These are phyloP conservation scores for Girardinichthys multiradiatus DNA, from an alignment of 2,113 vertebrate genomes.

Conservation along the genomic window DNA sequence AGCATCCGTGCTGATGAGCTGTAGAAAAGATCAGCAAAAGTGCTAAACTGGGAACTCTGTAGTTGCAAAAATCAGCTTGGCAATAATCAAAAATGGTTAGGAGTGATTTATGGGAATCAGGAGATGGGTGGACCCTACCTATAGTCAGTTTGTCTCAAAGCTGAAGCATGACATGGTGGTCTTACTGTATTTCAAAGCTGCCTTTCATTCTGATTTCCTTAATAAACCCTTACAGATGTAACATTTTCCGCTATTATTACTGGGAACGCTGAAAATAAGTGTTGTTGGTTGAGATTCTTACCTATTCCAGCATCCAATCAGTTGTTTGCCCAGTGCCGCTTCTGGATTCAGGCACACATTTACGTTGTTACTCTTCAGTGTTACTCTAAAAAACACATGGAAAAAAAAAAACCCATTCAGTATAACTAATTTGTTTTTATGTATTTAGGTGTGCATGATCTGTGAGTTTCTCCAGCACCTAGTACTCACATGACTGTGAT, in stretches of 20 bases:
- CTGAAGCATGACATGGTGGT: background rate
- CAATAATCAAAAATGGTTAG: constrained; percentile 9
- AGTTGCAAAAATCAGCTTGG: constrained; percentile 33
- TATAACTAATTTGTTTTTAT: background rate
- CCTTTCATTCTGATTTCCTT: background rate
- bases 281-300: constrained; percentile 40
- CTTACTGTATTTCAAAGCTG: background rate
- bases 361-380: constrained; percentile 22
- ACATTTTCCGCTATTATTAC: constrained; percentile 2
- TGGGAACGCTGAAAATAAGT: background rate
- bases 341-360: constrained; percentile 74
- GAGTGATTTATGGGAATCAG: constrained; percentile 3
- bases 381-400: constrained; percentile 71
- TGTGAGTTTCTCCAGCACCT: constrained; percentile 5
- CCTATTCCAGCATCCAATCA: constrained; percentile 78
- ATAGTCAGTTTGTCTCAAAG: background rate
- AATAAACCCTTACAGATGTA: background rate
- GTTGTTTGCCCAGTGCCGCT: constrained; percentile 57
- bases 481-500: constrained; percentile 78
- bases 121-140: background rate
- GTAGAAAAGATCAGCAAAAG: constrained; percentile 4
- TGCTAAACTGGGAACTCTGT: constrained; percentile 13
- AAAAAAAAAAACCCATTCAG: constrained; percentile 22
- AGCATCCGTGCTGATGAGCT: background rate
- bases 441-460: background rate